Conservation (phyloP, 2,113 vertebrate genomes). For the Alexandromys fortis region DNA sequence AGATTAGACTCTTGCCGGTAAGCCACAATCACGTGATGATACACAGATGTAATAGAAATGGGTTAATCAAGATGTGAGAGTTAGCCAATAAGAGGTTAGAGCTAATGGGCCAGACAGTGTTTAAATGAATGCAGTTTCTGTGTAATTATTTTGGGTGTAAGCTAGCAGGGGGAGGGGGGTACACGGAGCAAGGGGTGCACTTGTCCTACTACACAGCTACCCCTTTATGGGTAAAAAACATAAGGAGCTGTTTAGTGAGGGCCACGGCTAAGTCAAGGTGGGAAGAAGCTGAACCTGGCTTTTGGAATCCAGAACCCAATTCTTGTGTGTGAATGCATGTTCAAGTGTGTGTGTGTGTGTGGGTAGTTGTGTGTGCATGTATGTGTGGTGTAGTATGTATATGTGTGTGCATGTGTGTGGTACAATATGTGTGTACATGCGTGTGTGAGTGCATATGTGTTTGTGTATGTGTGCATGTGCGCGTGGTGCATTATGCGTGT, state of each 20-base stretch:
- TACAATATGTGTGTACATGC: no score
- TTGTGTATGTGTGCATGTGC: not conserved
- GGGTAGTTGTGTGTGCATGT: not conserved
- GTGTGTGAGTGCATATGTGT: not conserved
- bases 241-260: not conserved
- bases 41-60: no score
- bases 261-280: not conserved
- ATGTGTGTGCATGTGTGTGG: not conserved
- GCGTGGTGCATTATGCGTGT: not conserved
- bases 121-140: no score
- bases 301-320: not conserved
- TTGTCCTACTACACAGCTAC: not conserved
- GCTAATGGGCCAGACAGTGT: no score
- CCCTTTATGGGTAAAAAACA: not conserved
- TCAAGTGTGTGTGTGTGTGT: no score
- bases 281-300: not conserved
- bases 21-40: no score
- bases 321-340: not conserved
- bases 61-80: no score
- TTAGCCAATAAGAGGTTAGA: no score
- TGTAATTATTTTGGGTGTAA: no score
- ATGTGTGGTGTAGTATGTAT: not conserved
- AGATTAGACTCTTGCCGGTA: no score
- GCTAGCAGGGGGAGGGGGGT: no score
- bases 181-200: no score